Evolutionary conservation across 2,888 invertebrate species (phyloP), one percentile per base, ranked within the genome.

Genomic region (Eulithis prunata): DNA sequence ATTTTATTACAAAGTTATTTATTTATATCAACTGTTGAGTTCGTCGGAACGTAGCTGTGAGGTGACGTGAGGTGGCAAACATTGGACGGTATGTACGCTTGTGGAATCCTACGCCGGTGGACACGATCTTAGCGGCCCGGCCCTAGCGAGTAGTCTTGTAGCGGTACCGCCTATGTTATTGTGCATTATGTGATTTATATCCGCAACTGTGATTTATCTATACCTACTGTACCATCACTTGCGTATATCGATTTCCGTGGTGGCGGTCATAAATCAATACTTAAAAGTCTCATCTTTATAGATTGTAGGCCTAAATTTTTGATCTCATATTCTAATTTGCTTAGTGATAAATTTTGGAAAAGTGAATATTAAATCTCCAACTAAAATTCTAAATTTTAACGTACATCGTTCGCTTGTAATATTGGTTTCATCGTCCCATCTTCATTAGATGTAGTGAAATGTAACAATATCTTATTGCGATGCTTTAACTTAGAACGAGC

Each of bases 251-350:
- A 84, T 84, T 82, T 80, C 75, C 78, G 90, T 88, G 90, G 86
- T 90, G 90, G 91, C 88, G 88, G 88, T 85, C 83, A 87, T 91
- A 88, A 89, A 91, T 90, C 89, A 79, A 83, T 87, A 90, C 89
- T 90, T 89, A 89, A 89, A 88, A 84, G 85, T 89, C 88, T 89
- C 89, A 88, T 88, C 88, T 85, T 85, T 83, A 83, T 92, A 92
- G 92, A 89, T 87, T 85, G 90, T 93, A 92, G 92, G 92, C 92
- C 92, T 93, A 92, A 91, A 87, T 89, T 87, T 91, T 91, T 93
- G 93, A 93, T 93, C 93, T 93, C 93, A 93, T 92, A 91, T 90
- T 92, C 92, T 93, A 88, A 92, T 93, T 92, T 92, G 92, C 91
- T 91, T 91, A 93, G 92, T 90, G 88, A 88, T 91, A 90, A 86